Evolutionary conservation across 2,888 invertebrate genomes (phyloP).

Genomic region (Pollenia labialis): DNA sequence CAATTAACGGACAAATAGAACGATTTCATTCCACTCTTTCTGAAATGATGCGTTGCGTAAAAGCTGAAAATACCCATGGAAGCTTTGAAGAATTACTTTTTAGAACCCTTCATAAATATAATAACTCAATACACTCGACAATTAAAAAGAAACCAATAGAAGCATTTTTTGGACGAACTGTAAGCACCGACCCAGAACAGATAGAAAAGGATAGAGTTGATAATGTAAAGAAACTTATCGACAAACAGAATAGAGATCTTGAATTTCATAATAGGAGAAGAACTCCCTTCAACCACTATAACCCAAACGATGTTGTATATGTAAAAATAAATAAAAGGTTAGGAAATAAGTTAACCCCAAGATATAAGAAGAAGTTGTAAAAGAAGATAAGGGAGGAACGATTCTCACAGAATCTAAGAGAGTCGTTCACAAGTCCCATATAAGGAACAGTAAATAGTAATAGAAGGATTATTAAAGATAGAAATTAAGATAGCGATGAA

Average conservation of each 20-base stretch:
- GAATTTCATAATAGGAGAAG: not conserved
- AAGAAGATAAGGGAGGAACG: not conserved
- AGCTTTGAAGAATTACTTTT: not conserved
- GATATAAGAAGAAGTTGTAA: slow-evolving; percentile 2
- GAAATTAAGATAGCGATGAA: no score
- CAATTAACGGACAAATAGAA: slow-evolving; percentile 29
- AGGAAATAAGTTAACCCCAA: slow-evolving; percentile 1
- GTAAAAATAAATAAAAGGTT: slow-evolving; percentile 21
- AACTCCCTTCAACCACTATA: not conserved
- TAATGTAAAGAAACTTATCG: not conserved
- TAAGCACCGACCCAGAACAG: not conserved
- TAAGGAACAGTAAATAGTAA: not conserved
- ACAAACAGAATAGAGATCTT: slow-evolving; percentile 2
- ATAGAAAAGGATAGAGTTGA: not conserved
- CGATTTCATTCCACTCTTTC: slow-evolving; percentile 4
- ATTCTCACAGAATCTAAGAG: not conserved
- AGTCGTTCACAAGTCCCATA: slow-evolving; percentile 11
- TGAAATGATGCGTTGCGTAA: slow-evolving; percentile 15
- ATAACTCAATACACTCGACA: slow-evolving; percentile 17
- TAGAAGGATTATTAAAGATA: no score
- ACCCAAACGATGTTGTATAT: not conserved
- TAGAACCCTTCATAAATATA: not conserved
- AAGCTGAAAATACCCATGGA: not conserved
- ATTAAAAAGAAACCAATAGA: slow-evolving; percentile 17
- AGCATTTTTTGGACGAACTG: slow-evolving; percentile 13